Evolutionary conservation across 2,888 invertebrate genomes (phyloP).

Genomic region (Elegia similella): DNA sequence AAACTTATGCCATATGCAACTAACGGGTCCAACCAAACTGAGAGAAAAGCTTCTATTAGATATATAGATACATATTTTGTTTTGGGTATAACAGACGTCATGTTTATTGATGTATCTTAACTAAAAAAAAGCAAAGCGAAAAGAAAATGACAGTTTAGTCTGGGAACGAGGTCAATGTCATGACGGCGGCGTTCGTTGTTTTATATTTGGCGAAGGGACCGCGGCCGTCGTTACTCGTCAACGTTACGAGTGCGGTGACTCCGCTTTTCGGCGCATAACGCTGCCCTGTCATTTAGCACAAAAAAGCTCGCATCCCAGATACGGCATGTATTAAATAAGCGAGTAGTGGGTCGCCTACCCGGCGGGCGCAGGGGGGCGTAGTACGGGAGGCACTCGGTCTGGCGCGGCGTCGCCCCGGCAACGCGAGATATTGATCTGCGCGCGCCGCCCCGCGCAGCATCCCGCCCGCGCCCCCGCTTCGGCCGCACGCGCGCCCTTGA

Average conservation of each 20-base stretch:
- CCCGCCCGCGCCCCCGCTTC: constrained; percentile 65
- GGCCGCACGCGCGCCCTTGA: constrained; percentile 54
- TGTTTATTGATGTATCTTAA: neutral
- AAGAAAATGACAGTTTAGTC: constrained; percentile 25
- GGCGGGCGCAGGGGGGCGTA: constrained; percentile 57
- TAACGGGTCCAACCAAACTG: neutral
- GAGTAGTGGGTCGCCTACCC: constrained; percentile 60
- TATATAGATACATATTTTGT: neutral
- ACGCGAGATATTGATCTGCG: constrained; percentile 80
- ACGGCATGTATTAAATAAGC: constrained; percentile 77
- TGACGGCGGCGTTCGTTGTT: constrained; percentile 33
- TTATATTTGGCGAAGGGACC: constrained; percentile 36
- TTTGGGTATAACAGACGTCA: neutral
- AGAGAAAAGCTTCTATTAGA: neutral
- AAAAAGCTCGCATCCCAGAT: constrained; percentile 76
- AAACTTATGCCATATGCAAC: neutral
- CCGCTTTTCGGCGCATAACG: constrained; percentile 55
- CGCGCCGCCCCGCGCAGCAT: constrained; percentile 69
- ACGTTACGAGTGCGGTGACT: constrained; percentile 47
- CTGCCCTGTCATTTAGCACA: constrained; percentile 71
- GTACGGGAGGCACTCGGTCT: constrained; percentile 84
- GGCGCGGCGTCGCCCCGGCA: constrained; percentile 83
- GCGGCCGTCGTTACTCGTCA: constrained; percentile 33
- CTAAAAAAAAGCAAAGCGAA: constrained; percentile 32
- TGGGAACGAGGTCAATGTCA: constrained; percentile 62